Evolutionary conservation across 1,140 invertebrate genomes (phyloP), one percentile per base, ranked within the genome.

Genomic region (Penaeus vannamei): DNA sequence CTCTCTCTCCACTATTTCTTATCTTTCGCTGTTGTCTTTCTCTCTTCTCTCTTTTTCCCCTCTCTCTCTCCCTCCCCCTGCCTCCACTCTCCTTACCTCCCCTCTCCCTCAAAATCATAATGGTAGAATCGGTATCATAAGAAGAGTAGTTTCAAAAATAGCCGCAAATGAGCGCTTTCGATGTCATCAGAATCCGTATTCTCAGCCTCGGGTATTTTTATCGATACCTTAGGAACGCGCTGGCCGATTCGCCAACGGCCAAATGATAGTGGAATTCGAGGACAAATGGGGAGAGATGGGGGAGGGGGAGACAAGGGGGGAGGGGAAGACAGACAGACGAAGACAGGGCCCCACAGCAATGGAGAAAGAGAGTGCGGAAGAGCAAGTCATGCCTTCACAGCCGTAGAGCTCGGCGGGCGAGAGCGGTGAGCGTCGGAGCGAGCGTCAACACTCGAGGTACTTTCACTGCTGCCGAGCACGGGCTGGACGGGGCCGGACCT

Each of bases 391-490:
- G 79, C 61, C 84, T 20, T 66, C 17, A 17, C 36, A 76, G 29
- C 77, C 85, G 61, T 59, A 23, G 46, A 29, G 53, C 69, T 17
- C 26, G 59, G 26, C n/a, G 62, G 64, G 82, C 60, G 36, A 42
- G 36, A 42, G 36, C 36, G 36, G 36, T 42, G 36, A 42, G 36
- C 36, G 36, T 42, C 4, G 36, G 36, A 42, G 36, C 53, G 53
- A 53, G 23, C 85, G 77, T 81, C 85, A 81, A 81, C 85, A 82
- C 79, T 46, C 29, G 62, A 32, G 36, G 64, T 87, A 87, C 85
- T 87, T 87, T 87, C 85, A 87, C 85, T 87, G 61, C 85, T 53
- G 61, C 85, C 46, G 85, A 60, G 53, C 80, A 87, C 36, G 77
- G 26, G 76, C 3, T n/a, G 26, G 76, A n/a, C 2, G 7, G n/a